Base-by-base conservation (phyloP, 2,113 vertebrate species). In the Tetrax tetrax region DNA sequence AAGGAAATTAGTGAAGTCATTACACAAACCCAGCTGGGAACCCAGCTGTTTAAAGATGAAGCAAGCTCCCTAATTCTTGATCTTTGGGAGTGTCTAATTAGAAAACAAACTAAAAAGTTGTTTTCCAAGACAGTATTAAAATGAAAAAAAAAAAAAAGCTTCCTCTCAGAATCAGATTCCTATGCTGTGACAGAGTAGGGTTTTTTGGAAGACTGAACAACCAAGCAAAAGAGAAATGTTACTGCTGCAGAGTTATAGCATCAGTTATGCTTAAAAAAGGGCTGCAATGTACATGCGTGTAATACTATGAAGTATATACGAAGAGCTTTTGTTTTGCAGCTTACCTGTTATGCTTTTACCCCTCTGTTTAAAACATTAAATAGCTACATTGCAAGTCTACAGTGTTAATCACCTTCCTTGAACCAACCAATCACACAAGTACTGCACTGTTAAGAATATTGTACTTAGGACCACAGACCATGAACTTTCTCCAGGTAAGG, bases 1-100 rank as follows among this genome's bases (percentile, higher is more conserved):
- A 97, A 98, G 97, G 97, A 97, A 98, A 98, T 98, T 96, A 97
- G 96, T 97, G 97, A 97, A 97, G 97, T 97, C 95, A 94, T 97
- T 98, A 96, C 87, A 94, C 91, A 97, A 95, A 92, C 77, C 95
- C 97, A 98, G 97, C 97, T 98, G 97, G 97, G 96, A 97, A 89
- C 69, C 95, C 97, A 98, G 97, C 95, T 98, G 97, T 96, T 97
- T 93, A 87, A 97, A 97, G 94, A 97, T 97, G 92, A 97, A 97
- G 89, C 65, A 77, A 85, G 54, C 57, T 35, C 77, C 82, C 89
- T 87, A 84, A 90, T 97, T 98, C 97, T 98, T 98, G 94, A 97
- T 97, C 97, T 97, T 90, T 96, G 76, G 95, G 92, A 97, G 91
- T 92, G 97, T 80, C 96, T 97, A 96, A 97, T 97, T 97, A 97